Conservation (phyloP, 2,888 invertebrate genomes). For the Agrenia bidenticulata region DNA sequence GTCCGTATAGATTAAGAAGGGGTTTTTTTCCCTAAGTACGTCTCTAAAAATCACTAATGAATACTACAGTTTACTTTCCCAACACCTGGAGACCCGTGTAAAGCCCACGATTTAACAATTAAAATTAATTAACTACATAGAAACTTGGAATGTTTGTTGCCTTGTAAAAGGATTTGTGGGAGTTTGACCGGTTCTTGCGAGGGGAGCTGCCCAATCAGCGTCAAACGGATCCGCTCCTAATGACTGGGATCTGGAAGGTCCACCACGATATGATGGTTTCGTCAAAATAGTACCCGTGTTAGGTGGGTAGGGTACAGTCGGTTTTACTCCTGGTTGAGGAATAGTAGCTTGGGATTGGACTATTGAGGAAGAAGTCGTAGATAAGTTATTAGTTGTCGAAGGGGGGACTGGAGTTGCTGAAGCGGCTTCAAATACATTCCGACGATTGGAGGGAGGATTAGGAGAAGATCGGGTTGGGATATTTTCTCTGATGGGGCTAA, state of each 20-base stretch:
- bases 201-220: slow-evolving; percentile 76
- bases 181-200: slow-evolving; percentile 57
- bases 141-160: slow-evolving; percentile 53
- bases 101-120: neutral
- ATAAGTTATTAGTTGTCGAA: slow-evolving; percentile 18
- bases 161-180: slow-evolving; percentile 51
- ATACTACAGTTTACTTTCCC: too few relatives aligned
- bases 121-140: slow-evolving; percentile 43
- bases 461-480: slow-evolving; percentile 9
- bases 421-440: slow-evolving; percentile 1
- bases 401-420: neutral
- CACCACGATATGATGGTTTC: slow-evolving; percentile 33
- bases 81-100: too few relatives aligned
- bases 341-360: neutral
- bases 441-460: neutral
- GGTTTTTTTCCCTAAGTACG: too few relatives aligned
- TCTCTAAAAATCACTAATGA: too few relatives aligned
- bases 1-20: too few relatives aligned
- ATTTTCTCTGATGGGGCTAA: slow-evolving; percentile 33
- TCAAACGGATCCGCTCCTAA: slow-evolving; percentile 72
- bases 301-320: neutral
- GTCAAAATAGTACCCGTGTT: neutral
- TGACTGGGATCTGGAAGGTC: slow-evolving; percentile 48
- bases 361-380: slow-evolving; percentile 1
- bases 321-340: neutral